These are phyloP conservation scores for Pteromalus puparum DNA, from an alignment of 1,140 invertebrate species.

Conservation along the genomic window DNA sequence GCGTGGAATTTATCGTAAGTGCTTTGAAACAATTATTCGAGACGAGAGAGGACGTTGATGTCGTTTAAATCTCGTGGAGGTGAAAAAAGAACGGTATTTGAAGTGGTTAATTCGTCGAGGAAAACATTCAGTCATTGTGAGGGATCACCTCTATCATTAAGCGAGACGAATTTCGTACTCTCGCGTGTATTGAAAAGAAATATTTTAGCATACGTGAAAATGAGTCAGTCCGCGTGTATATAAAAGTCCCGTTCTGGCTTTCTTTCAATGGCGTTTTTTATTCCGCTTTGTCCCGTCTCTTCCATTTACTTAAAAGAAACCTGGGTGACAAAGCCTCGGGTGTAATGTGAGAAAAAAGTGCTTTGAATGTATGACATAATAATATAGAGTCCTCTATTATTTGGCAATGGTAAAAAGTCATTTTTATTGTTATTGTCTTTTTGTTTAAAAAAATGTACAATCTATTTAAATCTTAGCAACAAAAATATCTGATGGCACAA, in stretches of 20 bases:
- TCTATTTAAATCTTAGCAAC: no score
- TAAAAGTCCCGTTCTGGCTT: background rate
- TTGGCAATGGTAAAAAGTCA: background rate
- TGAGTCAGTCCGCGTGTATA: background rate
- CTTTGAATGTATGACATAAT: background rate
- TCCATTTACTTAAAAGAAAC: background rate
- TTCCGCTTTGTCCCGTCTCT: background rate
- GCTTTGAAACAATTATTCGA: background rate
- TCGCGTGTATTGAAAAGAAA: background rate
- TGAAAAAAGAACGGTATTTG: no score
- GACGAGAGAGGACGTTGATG: background rate
- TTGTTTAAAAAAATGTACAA: background rate
- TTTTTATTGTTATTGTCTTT: background rate
- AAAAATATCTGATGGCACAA: no score
- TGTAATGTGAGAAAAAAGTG: conserved; percentile 7
- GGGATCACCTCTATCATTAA: background rate
- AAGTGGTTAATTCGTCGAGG: no score
- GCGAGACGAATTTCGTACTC: background rate
- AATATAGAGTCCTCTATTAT: background rate
- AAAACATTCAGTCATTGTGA: no score
- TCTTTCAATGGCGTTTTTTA: background rate
- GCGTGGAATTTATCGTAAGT: background rate
- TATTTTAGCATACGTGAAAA: background rate
- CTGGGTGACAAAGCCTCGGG: background rate
- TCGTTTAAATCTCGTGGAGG: no score